phyloP scores from a whole-genome alignment of 1,140 invertebrate genomes.

The Octopus bimaculoides region DNA sequence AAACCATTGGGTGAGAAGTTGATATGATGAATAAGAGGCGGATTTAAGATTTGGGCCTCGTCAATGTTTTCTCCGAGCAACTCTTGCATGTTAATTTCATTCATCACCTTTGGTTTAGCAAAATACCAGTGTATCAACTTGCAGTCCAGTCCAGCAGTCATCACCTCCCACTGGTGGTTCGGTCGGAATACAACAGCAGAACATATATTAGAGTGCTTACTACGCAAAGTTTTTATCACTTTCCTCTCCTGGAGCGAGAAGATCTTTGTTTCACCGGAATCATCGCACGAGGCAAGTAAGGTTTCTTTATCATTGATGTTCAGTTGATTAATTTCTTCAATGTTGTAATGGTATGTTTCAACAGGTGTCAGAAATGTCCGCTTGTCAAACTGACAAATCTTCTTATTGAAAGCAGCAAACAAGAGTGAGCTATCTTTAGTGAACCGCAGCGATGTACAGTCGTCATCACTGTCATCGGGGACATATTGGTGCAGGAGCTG shows the following conservation, averaged over 20 bases:
- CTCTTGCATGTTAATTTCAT: conserved; percentile 51
- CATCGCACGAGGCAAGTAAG: conserved; percentile 49
- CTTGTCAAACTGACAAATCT: conserved; percentile 36
- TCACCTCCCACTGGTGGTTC: conserved; percentile 42
- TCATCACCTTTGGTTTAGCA: conserved; percentile 41
- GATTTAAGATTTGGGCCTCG: conserved; percentile 46
- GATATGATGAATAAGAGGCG: conserved; percentile 49
- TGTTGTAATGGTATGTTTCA: conserved; percentile 38
- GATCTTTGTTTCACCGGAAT: conserved; percentile 48
- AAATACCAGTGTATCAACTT: conserved; percentile 53
- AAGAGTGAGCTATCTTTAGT: conserved; percentile 38
- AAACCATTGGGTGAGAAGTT: conserved; percentile 34
- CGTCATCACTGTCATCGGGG: conserved; percentile 30
- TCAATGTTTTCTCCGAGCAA: conserved; percentile 35
- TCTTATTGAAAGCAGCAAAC: conserved; percentile 41
- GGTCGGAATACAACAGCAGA: conserved; percentile 44
- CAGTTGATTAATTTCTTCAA: conserved; percentile 51
- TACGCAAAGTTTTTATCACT: conserved; percentile 45
- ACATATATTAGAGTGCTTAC: conserved; percentile 53
- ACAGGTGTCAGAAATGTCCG: conserved; percentile 28
- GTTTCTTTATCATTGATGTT: conserved; percentile 43
- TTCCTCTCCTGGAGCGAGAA: conserved; percentile 41
- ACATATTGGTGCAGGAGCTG: background rate
- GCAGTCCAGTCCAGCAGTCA: conserved; percentile 48
- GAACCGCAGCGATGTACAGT: conserved; percentile 42